Evolutionary conservation across 2,797 vertebrate species (phyloP).

Genomic region (Xiphorhynchus erythropygius): DNA sequence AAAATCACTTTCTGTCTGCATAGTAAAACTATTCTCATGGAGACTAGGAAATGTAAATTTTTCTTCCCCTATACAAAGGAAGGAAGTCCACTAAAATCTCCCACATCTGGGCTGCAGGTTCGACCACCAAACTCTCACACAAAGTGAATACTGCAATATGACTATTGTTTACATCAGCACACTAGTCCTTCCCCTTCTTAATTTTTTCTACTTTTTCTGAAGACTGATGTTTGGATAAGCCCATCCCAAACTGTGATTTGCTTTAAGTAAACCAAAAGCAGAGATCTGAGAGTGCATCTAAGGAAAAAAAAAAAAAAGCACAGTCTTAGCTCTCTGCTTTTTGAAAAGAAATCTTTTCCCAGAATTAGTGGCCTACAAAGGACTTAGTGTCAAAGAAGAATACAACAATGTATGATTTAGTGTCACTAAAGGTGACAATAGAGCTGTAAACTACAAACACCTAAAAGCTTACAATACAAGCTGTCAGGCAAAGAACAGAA

Average conservation of each 20-base stretch:
- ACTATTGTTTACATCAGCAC: neutral
- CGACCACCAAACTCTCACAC: neutral
- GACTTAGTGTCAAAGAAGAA: neutral
- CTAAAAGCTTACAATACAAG: slow-evolving; percentile 33
- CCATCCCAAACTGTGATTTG: neutral
- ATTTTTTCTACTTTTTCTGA: neutral
- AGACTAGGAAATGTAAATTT: neutral
- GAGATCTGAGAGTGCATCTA: neutral
- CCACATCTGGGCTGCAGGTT: neutral
- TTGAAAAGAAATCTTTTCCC: neutral
- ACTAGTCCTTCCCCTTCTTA: neutral
- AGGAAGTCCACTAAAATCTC: neutral
- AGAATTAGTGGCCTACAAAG: neutral
- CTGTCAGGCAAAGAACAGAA: slow-evolving; percentile 36
- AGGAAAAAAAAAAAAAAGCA: neutral
- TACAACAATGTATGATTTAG: neutral
- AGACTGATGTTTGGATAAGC: neutral
- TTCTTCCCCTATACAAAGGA: neutral
- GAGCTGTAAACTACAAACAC: slow-evolving; percentile 37
- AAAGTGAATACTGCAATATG: neutral
- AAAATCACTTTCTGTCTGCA: neutral
- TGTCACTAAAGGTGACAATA: slow-evolving; percentile 5
- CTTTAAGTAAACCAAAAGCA: neutral
- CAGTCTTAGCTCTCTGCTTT: neutral
- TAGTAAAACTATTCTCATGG: neutral